phyloP scores from a whole-genome alignment of 2,888 invertebrate species.

The Chymomyza amoena region DNA sequence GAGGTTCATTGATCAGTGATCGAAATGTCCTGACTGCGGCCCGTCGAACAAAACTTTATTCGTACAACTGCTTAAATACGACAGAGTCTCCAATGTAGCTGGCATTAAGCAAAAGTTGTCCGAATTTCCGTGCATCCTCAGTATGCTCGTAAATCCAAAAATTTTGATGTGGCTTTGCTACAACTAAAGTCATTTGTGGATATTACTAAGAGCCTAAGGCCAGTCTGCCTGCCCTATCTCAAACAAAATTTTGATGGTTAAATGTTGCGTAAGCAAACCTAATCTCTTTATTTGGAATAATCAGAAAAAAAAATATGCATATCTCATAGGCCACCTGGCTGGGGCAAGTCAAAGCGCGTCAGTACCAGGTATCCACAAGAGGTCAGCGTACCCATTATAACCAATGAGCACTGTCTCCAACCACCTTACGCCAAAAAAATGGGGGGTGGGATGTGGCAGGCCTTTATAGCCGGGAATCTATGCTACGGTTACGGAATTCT shows the following conservation, averaged over 20 bases:
- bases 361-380: conserved; percentile 72
- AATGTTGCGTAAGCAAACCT: too few species aligned
- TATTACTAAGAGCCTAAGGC: conserved; percentile 59
- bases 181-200: conserved; percentile 67
- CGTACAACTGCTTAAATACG: conserved; percentile 72
- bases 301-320: too few species aligned
- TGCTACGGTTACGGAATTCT: conserved; percentile 73
- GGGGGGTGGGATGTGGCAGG: conserved; percentile 76
- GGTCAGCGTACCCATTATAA: conserved; percentile 75
- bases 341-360: conserved; percentile 65
- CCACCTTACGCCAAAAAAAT: too few species aligned
- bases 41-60: too few species aligned
- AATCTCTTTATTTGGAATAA: too few species aligned
- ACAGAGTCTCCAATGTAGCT: conserved; percentile 68
- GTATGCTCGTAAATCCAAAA: conserved; percentile 55
- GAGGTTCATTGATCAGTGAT: conserved; percentile 77
- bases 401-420: too few species aligned
- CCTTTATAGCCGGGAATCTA: conserved; percentile 76
- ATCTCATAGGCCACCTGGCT: conserved; percentile 74
- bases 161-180: conserved; percentile 76
- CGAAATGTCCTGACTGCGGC: conserved; percentile 65
- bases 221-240: conserved; percentile 72
- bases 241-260: conserved; percentile 67
- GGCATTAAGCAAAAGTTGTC: conserved; percentile 73
- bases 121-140: conserved; percentile 65